Base-by-base conservation (phyloP, 2,113 vertebrate genomes). In the Meleagris gallopavo region DNA sequence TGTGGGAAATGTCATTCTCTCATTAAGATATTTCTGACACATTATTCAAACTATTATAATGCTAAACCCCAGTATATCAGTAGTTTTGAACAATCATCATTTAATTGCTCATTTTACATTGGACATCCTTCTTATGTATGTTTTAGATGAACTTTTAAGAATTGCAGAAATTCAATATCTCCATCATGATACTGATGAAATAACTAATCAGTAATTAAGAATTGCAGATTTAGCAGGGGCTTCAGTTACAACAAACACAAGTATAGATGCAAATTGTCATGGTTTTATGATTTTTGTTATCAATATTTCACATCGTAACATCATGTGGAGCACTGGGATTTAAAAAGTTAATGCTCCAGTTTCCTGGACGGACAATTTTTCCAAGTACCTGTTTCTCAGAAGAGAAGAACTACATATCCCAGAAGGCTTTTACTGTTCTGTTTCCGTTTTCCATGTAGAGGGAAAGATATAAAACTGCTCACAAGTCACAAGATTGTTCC, bases 11-110 rank as follows among this genome's bases (percentile, higher is more conserved):
- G 64, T 11, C 45, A 55, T 66, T 95, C n/a, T 86, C 6, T 73
- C 84, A 93, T 82, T 86, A 90, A 96, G 29, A 9, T 67, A 60
- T 70, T 70, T 29, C 64, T 86, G 24, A 93, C 81, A 79, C 52
- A 92, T 87, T 17, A 69, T 79, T 96, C 45, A 83, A 36, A 36
- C 46, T 75, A 94, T 95, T 94, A 87, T 88, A 95, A 92, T 96
- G 84, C 30, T 86, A 90, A 60, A 61, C 11, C 21, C 22, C 22
- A 92, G 50, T 17, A 79, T 19, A 1, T 60, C 72, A 18, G 81
- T 65, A 41, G 16, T 34, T 90, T 69, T 75, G 62, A 88, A 83
- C 4, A 87, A 58, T 27, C 4, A 86, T 83, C 30, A 48, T 88
- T 77, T 74, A 94, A 95, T 64, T 83, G 61, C 40, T 71, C 6